Evolutionary conservation across 2,888 invertebrate genomes (phyloP).

Genomic region (Junonia oenone): DNA sequence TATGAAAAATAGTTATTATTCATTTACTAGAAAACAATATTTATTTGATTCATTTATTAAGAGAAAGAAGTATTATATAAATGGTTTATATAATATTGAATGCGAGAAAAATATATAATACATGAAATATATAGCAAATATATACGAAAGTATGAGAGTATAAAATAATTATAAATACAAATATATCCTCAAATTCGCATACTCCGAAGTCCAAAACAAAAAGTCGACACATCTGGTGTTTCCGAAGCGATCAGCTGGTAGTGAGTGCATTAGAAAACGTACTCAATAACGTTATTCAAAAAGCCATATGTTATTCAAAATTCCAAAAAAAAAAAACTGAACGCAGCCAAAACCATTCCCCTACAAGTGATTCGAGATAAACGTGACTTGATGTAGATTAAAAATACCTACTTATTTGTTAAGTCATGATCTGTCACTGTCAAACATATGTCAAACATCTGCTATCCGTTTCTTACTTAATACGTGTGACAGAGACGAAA

Average conservation of each 20-base stretch:
- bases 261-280: constrained; percentile 11
- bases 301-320: neutral
- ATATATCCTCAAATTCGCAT: constrained; percentile 6
- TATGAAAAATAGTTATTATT: no score
- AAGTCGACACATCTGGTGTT: constrained; percentile 20
- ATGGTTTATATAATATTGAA: no score
- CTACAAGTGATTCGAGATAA: neutral
- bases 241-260: constrained; percentile 16
- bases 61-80: no score
- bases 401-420: neutral
- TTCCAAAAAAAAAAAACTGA: neutral
- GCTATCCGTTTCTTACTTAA: neutral
- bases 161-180: neutral
- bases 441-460: neutral
- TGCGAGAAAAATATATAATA: no score
- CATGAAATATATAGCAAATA: no score
- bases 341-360: neutral
- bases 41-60: no score
- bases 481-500: neutral
- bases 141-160: neutral
- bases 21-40: no score
- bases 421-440: neutral
- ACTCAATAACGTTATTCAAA: constrained; percentile 15
- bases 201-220: constrained; percentile 9
- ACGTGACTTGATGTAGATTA: neutral